phyloP scores from a whole-genome alignment of 1,140 invertebrate species.

The Cotesia vestalis region DNA sequence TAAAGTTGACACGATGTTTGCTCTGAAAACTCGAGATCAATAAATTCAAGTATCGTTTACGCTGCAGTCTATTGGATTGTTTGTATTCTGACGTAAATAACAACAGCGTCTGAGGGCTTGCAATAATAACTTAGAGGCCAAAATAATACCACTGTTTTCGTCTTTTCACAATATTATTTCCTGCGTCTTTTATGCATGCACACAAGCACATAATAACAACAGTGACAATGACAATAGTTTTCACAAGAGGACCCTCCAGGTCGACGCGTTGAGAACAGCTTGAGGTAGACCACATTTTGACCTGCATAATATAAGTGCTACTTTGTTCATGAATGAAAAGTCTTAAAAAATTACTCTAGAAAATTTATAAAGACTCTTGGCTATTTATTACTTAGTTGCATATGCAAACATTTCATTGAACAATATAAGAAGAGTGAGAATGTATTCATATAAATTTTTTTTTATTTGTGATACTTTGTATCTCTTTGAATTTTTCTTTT shows the following conservation, averaged over 20 bases:
- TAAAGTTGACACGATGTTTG: background rate
- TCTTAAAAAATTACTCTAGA: constrained; percentile 2
- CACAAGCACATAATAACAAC: no score
- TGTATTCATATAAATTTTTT: no score
- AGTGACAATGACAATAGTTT: no score
- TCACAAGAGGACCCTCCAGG: constrained; percentile 19
- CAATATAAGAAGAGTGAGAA: no score
- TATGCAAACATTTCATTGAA: no score
- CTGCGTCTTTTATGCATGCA: constrained; percentile 19
- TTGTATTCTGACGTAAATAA: background rate
- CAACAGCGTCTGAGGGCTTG: background rate
- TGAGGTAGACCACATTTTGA: constrained; percentile 18
- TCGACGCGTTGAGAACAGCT: constrained; percentile 8
- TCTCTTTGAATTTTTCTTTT: no score
- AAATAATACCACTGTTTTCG: constrained; percentile 23
- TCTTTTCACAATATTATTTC: background rate
- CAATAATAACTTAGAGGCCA: background rate
- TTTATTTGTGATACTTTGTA: no score
- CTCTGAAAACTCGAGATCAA: background rate
- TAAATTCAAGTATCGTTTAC: constrained; percentile 16
- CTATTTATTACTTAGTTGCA: no score
- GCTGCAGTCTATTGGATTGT: background rate
- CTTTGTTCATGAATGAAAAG: background rate
- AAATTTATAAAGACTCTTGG: background rate
- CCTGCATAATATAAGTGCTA: constrained; percentile 1